Conservation (phyloP, 2,113 vertebrate species). For the Tympanuchus pallidicinctus region DNA sequence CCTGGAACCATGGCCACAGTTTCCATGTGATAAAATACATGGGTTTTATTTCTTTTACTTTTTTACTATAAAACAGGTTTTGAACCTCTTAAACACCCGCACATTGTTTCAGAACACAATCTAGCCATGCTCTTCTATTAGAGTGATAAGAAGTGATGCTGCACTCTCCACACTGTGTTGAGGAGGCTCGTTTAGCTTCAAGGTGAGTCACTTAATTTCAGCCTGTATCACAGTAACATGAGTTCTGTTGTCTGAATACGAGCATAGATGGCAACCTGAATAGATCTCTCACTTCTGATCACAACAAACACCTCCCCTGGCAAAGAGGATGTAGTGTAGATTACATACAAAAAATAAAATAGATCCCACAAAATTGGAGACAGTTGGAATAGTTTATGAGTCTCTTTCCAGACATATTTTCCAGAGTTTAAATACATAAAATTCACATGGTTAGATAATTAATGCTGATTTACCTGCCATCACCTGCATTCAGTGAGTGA, state of each 20-base stretch:
- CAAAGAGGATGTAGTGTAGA: background rate
- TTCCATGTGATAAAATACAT: background rate
- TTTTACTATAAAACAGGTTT: background rate
- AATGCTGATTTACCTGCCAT: background rate
- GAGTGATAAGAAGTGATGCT: background rate
- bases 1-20: background rate
- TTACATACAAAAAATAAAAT: background rate
- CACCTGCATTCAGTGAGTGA: background rate
- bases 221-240: background rate
- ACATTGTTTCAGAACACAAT: background rate
- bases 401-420: background rate
- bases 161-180: background rate
- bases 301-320: background rate
- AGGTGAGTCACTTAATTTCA: background rate
- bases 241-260: background rate
- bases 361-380: background rate
- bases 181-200: background rate
- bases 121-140: background rate
- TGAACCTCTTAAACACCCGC: background rate
- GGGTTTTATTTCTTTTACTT: background rate
- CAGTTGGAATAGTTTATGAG: background rate
- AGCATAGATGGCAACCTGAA: background rate
- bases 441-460: background rate
- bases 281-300: background rate
- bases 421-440: background rate